Percentiles rank a stretch among this genome's conserved stretches.
Evolutionary conservation across 2,797 vertebrate species (phyloP).

Genomic region (Sternotherus odoratus): DNA sequence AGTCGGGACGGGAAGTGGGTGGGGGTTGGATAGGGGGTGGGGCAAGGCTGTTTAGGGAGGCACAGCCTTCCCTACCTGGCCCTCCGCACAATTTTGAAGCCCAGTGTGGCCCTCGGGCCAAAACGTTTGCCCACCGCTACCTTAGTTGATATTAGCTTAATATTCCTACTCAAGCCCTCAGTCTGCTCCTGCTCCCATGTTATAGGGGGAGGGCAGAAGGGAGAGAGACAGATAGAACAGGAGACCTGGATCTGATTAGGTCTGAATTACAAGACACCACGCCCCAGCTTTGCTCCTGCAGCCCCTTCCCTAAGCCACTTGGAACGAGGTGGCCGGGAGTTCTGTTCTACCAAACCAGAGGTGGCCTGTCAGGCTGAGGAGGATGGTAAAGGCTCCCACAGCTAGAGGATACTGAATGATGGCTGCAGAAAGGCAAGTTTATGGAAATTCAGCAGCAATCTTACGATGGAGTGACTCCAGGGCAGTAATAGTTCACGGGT

Average conservation of each 20-base stretch:
- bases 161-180: no score
- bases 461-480: background rate
- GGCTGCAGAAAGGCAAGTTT: background rate
- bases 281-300: background rate
- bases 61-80: no score
- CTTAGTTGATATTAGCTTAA: no score
- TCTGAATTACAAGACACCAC: background rate
- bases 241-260: background rate
- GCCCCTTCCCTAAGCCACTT: background rate
- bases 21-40: no score
- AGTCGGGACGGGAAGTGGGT: no score
- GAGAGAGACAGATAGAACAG: background rate
- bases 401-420: background rate
- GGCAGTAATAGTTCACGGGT: background rate
- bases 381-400: background rate
- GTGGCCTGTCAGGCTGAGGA: background rate
- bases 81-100: no score
- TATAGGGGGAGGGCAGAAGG: background rate
- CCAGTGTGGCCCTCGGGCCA: no score
- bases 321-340: no score
- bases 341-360: background rate
- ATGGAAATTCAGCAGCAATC: no score
- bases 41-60: no score
- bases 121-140: no score
- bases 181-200: no score